Evolutionary conservation across 2,888 invertebrate species (phyloP).

Genomic region (Brachynemurus nebulosus): DNA sequence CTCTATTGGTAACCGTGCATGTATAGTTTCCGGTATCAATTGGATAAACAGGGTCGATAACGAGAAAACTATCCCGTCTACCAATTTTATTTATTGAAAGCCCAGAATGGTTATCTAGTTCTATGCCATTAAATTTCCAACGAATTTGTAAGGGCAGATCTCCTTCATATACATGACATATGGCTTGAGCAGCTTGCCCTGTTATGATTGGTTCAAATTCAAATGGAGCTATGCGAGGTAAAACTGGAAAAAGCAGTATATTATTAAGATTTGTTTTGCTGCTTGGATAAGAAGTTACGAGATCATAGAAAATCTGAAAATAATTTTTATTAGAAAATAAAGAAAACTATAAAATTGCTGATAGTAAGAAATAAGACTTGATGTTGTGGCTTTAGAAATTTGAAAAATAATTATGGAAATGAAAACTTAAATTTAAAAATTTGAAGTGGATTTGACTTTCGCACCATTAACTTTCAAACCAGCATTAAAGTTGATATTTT

Average conservation of each 20-base stretch:
- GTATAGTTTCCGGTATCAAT: slow-evolving; percentile 31
- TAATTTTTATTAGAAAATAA: too few relatives aligned
- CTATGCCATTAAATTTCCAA: slow-evolving; percentile 37
- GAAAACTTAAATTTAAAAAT: too few relatives aligned
- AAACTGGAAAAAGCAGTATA: slow-evolving; percentile 37
- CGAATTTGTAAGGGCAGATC: slow-evolving; percentile 39
- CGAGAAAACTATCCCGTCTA: slow-evolving; percentile 32
- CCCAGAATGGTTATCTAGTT: slow-evolving; percentile 27
- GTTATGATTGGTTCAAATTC: slow-evolving; percentile 61
- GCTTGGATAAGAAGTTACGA: too few relatives aligned
- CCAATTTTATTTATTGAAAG: slow-evolving; percentile 31
- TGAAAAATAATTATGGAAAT: too few relatives aligned
- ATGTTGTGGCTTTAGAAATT: too few relatives aligned
- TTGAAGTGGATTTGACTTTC: too few relatives aligned
- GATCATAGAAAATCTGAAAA: too few relatives aligned
- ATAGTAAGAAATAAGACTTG: too few relatives aligned
- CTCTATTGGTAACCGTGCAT: slow-evolving; percentile 29
- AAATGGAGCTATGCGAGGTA: slow-evolving; percentile 69
- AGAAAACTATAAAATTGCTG: too few relatives aligned
- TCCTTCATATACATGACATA: slow-evolving; percentile 48
- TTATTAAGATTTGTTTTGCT: background rate
- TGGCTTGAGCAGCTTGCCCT: slow-evolving; percentile 66
- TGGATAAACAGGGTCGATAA: slow-evolving; percentile 29
- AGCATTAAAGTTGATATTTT: too few relatives aligned
- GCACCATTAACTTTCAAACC: too few relatives aligned